Evolutionary conservation across 2,797 vertebrate species (phyloP).

Genomic region (Cottoperca gobio): DNA sequence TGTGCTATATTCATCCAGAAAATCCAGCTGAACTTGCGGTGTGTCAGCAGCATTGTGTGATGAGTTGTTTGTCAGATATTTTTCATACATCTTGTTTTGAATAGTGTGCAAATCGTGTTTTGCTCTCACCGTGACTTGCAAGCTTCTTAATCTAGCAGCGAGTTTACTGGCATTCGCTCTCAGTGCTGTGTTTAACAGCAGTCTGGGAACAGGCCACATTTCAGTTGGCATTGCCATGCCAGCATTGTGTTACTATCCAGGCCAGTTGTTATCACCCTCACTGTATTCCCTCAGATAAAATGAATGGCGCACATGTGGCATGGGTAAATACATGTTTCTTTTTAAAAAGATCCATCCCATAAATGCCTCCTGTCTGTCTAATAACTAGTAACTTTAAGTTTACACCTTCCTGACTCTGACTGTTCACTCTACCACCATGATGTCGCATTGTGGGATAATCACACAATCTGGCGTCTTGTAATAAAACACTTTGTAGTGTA

Average conservation of each 20-base stretch:
- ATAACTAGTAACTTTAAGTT: not conserved
- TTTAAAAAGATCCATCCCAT: not conserved
- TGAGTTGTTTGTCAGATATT: not conserved
- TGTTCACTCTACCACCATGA: not conserved
- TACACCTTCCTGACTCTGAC: not conserved
- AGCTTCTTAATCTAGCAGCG: constrained; percentile 6
- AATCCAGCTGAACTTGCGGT: not conserved
- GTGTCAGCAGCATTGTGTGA: not conserved
- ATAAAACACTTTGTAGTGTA: not conserved
- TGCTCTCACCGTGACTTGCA: constrained; percentile 8
- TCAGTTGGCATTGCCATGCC: constrained; percentile 24
- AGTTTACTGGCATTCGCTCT: not conserved
- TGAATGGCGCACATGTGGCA: not conserved
- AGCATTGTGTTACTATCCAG: constrained; percentile 29
- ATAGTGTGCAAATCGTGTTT: constrained; percentile 7
- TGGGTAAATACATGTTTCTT: not conserved
- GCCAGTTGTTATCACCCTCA: constrained; percentile 1
- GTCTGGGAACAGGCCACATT: constrained; percentile 29
- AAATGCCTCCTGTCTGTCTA: not conserved
- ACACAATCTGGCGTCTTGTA: not conserved
- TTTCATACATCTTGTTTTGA: not conserved
- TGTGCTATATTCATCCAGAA: not conserved
- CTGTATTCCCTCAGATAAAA: constrained; percentile 14
- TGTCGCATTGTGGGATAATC: not conserved
- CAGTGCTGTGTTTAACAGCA: constrained; percentile 21